A percentile compares a stretch with the other conserved stretches of the same genome.
Evolutionary conservation across 2,888 invertebrate species (phyloP).

Genomic region (Drosophila histrio): DNA sequence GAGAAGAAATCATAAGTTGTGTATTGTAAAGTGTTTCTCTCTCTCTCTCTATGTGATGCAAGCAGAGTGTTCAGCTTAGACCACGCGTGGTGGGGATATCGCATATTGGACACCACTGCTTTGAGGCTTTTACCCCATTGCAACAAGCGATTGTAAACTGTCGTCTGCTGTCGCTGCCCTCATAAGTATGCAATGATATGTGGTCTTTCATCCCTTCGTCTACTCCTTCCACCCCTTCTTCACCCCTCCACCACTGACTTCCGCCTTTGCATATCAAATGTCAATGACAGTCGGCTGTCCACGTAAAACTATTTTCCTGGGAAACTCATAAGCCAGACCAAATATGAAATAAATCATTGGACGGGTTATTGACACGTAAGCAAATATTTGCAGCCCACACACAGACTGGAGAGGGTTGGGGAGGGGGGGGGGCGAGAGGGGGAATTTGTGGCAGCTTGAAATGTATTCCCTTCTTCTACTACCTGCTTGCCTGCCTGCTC

Average conservation of each 20-base stretch:
- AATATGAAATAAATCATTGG: conserved; percentile 80
- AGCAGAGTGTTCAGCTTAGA: no score
- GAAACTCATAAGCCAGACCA: conserved; percentile 66
- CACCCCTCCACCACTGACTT: not conserved
- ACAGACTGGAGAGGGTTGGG: not conserved
- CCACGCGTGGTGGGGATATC: no score
- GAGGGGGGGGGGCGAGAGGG: not conserved
- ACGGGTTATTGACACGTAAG: conserved; percentile 78
- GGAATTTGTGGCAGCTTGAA: conserved; percentile 54
- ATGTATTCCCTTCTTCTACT: conserved; percentile 4
- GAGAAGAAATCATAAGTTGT: no score
- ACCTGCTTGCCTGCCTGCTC: conserved; percentile 1
- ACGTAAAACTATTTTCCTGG: conserved; percentile 62
- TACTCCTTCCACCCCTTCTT: not conserved
- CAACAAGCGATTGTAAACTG: conserved; percentile 23
- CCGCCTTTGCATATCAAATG: conserved; percentile 67
- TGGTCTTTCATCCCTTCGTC: not conserved
- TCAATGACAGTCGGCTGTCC: conserved; percentile 67
- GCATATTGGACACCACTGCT: no score
- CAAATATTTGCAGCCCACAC: conserved; percentile 69
- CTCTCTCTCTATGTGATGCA: no score
- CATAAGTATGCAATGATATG: conserved; percentile 75
- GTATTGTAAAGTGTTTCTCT: no score
- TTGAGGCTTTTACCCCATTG: conserved; percentile 62
- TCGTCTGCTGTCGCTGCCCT: conserved; percentile 41